Percentiles rank a stretch among this genome's conserved stretches.
Conservation (phyloP, 2,888 invertebrate species). For the Tenthredo scrophulariae region DNA sequence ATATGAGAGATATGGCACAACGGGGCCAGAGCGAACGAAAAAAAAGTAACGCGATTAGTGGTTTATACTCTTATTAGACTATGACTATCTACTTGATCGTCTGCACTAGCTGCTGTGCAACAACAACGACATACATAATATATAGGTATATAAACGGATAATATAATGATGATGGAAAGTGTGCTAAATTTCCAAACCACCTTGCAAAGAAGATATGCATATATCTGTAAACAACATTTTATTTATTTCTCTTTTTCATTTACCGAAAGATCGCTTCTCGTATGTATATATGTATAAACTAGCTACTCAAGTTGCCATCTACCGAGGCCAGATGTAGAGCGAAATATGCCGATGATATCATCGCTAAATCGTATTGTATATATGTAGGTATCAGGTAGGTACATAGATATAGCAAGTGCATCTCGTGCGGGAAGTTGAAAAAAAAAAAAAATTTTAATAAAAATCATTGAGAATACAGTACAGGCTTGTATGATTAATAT, state of each 20-base stretch:
- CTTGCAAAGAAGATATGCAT: background rate
- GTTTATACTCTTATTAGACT: background rate
- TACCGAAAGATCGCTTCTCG: background rate
- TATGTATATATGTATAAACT: background rate
- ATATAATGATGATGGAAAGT: background rate
- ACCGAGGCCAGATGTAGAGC: slow-evolving; percentile 13
- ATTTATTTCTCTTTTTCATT: background rate
- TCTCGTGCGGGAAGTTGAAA: background rate
- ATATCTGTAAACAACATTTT: background rate
- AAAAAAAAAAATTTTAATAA: background rate
- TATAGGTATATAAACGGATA: background rate
- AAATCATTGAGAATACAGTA: background rate
- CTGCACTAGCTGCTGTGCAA: background rate
- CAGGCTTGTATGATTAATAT: background rate
- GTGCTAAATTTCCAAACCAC: slow-evolving; percentile 1
- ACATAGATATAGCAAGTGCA: background rate
- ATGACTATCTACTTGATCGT: background rate
- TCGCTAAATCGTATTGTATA: background rate
- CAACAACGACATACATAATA: too few species aligned
- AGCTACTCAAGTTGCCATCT: background rate
- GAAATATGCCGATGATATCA: slow-evolving; percentile 14
- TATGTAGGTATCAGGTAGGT: background rate
- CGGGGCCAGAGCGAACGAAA: too few species aligned
- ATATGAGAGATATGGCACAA: too few species aligned
- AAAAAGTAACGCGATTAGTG: background rate